Base-by-base conservation (phyloP, 2,888 invertebrate genomes). In the Drosophila yooni region DNA sequence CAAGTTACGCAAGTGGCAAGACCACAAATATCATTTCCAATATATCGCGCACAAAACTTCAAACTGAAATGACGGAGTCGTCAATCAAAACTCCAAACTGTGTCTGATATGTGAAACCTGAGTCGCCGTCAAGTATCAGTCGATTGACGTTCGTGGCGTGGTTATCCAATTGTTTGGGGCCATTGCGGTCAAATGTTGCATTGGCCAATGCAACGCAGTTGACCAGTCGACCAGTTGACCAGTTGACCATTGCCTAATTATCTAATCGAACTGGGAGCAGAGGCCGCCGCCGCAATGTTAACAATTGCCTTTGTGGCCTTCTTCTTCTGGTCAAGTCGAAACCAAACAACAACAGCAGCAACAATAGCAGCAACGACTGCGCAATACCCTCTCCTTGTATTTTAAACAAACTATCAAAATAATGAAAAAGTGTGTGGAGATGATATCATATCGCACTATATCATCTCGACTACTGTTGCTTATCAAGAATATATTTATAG, bases 251-350 rank as follows among this genome's bases (percentile, higher is more conserved):
- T 25, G 46, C 10, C 25, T 21, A 46, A 46, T 46, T 46, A 46
- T 8, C 15, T 25, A 51, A 40, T 54, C 74, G 59, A 33, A 63
- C 59, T 21, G 21, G 31, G 21, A 31, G 34, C 27, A 6, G 15
- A 36, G 31, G 15, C 21, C 46, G 46, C 64, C 58, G 57, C 51
- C 72, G 68, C 81, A 71, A 80, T 71, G 76, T 64, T 62, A 81
- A 81, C 77, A 76, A 78, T 78, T 76, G 76, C 72, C 72, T 48
- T 56, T 67, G 43, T 80, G 63, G 71, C 59, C 57, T 62, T 53
- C 46, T 64, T 67, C 50, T 51, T 15, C 25, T 48, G 36, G 31
- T 56, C 67, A 64, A 53, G 52, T 57, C 46, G 64, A 60, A 62
- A 38, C 36, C 29, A 46, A 38, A 56, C 31, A 52, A 25, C 67